A percentile compares a stretch with the other conserved stretches of the same genome.
Evolutionary conservation across 2,888 invertebrate species (phyloP).

Genomic region (Himalopsyche japonica): DNA sequence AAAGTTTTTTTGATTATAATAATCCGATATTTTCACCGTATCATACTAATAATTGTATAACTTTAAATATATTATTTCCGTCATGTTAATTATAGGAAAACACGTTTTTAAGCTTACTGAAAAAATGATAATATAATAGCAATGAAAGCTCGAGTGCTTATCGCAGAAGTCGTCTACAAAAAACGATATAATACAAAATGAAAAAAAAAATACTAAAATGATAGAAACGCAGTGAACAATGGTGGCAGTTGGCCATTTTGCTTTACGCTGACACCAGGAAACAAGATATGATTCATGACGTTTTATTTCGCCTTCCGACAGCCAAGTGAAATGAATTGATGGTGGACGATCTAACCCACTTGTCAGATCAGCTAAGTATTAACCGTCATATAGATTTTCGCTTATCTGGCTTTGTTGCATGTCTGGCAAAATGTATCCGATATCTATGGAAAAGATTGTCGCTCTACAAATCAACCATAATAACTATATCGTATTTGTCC

Average conservation of each 20-base stretch:
- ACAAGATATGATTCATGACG: neutral
- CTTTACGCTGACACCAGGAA: conserved; percentile 3
- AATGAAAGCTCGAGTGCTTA: neutral
- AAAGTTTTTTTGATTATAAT: too few species aligned
- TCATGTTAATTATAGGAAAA: neutral
- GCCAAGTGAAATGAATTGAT: conserved; percentile 1
- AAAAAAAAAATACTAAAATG: neutral
- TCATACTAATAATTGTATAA: too few species aligned
- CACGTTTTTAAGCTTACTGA: neutral
- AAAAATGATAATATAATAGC: neutral
- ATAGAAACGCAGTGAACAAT: neutral
- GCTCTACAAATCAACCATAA: too few species aligned
- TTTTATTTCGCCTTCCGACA: conserved; percentile 3
- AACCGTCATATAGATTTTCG: neutral
- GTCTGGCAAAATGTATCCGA: neutral
- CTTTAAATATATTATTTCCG: too few species aligned
- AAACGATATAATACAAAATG: neutral
- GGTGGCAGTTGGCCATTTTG: conserved; percentile 1
- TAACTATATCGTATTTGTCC: too few species aligned
- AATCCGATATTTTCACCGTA: too few species aligned
- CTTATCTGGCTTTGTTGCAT: neutral
- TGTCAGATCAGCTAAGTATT: neutral
- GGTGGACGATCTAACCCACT: neutral
- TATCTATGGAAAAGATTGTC: too few species aligned
- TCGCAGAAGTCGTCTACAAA: neutral